Conservation (phyloP, 2,797 vertebrate genomes). For the Aplochiton taeniatus region DNA sequence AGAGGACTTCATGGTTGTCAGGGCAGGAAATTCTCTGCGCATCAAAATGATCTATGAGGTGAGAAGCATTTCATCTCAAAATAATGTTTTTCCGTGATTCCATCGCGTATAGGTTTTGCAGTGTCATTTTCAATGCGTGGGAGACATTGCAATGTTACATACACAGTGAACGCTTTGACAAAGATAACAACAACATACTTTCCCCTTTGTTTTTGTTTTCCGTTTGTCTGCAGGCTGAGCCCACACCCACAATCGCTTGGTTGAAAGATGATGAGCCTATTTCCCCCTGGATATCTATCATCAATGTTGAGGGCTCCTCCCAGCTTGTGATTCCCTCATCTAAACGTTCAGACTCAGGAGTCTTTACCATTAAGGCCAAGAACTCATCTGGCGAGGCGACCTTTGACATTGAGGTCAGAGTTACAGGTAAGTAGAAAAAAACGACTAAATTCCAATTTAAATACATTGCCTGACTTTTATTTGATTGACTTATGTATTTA, state of each 20-base stretch:
- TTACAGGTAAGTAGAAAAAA: conserved; percentile 77
- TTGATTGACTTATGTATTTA: too few relatives aligned
- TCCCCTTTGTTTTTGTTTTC: neutral
- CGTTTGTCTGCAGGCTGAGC: conserved; percentile 74
- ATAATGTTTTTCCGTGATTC: too few relatives aligned
- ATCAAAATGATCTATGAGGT: conserved; percentile 84
- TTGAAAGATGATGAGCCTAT: conserved; percentile 81
- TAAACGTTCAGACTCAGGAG: conserved; percentile 75
- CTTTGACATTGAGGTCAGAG: conserved; percentile 79
- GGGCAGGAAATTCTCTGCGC: conserved; percentile 77
- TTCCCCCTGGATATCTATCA: conserved; percentile 65
- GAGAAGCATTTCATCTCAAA: conserved; percentile 32
- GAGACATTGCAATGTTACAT: too few relatives aligned
- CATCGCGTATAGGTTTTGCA: too few relatives aligned
- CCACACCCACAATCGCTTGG: conserved; percentile 82
- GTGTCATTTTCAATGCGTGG: too few relatives aligned
- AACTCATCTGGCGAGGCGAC: conserved; percentile 70
- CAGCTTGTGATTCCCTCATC: conserved; percentile 82
- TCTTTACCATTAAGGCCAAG: conserved; percentile 79
- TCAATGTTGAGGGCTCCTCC: conserved; percentile 71
- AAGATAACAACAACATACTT: neutral
- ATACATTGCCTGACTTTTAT: too few relatives aligned
- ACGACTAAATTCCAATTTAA: too few relatives aligned
- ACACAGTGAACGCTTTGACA: too few relatives aligned
- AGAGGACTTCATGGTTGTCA: conserved; percentile 78